These are phyloP conservation scores for Dromas ardeola DNA, from an alignment of 2,113 vertebrate genomes.

Conservation along the genomic window DNA sequence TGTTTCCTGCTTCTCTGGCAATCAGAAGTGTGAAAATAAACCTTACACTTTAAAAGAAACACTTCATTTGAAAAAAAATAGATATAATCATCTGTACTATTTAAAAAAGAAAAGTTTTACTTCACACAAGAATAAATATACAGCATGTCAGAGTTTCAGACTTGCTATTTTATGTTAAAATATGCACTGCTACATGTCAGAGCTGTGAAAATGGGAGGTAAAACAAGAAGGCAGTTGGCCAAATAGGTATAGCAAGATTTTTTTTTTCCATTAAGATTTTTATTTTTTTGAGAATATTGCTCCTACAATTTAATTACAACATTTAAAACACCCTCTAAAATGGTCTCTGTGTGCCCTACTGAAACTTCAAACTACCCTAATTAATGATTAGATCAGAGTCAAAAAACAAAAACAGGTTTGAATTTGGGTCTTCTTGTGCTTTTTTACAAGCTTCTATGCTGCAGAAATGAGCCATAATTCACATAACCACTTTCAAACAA, in stretches of 20 bases:
- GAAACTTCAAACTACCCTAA: constrained; percentile 61
- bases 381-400: constrained; percentile 65
- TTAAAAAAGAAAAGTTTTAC: neutral
- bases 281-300: constrained; percentile 58
- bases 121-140: constrained; percentile 73
- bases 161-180: constrained; percentile 73
- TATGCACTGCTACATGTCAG: constrained; percentile 77
- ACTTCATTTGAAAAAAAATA: constrained; percentile 53
- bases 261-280: constrained; percentile 58
- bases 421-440: neutral
- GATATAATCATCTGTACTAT: constrained; percentile 59
- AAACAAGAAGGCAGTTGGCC: constrained; percentile 74
- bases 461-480: constrained; percentile 40
- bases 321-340: constrained; percentile 67
- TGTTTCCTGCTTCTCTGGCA: constrained; percentile 72
- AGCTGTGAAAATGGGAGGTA: constrained; percentile 70
- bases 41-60: constrained; percentile 68
- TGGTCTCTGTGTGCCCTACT: constrained; percentile 24
- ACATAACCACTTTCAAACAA: neutral
- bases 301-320: constrained; percentile 68
- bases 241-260: constrained; percentile 55
- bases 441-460: constrained; percentile 19
- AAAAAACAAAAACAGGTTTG: constrained; percentile 28
- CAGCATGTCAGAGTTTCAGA: constrained; percentile 69
- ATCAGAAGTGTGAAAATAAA: constrained; percentile 85